Percentiles rank a stretch among this genome's conserved stretches.
These are phyloP conservation scores for Brachionus rubens DNA, from an alignment of 1,140 invertebrate genomes.

Conservation along the genomic window DNA sequence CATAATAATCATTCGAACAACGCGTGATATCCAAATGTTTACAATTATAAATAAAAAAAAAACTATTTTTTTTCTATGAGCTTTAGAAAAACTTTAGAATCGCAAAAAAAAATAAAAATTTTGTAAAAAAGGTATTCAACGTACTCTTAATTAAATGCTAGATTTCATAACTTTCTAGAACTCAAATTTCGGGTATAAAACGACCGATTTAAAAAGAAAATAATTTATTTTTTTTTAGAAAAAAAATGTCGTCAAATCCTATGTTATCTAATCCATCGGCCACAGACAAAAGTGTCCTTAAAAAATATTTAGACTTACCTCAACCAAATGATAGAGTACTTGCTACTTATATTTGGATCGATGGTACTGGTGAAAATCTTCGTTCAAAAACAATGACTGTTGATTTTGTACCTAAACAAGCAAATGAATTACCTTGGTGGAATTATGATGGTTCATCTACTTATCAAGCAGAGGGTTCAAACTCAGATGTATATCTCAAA, in stretches of 20 bases:
- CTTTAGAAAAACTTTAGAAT: too few species aligned
- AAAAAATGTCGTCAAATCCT: conserved; percentile 23
- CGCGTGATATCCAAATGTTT: too few species aligned
- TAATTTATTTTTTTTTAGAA: background rate
- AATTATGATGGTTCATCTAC: conserved; percentile 84
- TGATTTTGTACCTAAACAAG: conserved; percentile 70
- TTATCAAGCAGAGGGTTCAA: conserved; percentile 64
- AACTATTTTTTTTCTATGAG: too few species aligned
- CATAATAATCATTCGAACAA: too few species aligned
- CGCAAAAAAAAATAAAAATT: too few species aligned
- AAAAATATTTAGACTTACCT: background rate
- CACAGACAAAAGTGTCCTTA: background rate
- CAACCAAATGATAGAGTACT: background rate
- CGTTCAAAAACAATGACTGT: conserved; percentile 82
- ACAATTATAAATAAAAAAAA: too few species aligned
- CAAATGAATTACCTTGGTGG: conserved; percentile 84
- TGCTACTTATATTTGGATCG: conserved; percentile 81
- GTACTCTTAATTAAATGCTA: too few species aligned
- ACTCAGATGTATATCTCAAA: conserved; percentile 81
- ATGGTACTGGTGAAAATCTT: conserved; percentile 82
- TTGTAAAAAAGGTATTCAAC: too few species aligned
- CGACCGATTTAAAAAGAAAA: background rate
- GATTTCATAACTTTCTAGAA: too few species aligned
- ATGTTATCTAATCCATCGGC: conserved; percentile 1
- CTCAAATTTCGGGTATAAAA: too few species aligned